phyloP scores from a whole-genome alignment of 2,113 vertebrate species.

The Labeo catla region DNA sequence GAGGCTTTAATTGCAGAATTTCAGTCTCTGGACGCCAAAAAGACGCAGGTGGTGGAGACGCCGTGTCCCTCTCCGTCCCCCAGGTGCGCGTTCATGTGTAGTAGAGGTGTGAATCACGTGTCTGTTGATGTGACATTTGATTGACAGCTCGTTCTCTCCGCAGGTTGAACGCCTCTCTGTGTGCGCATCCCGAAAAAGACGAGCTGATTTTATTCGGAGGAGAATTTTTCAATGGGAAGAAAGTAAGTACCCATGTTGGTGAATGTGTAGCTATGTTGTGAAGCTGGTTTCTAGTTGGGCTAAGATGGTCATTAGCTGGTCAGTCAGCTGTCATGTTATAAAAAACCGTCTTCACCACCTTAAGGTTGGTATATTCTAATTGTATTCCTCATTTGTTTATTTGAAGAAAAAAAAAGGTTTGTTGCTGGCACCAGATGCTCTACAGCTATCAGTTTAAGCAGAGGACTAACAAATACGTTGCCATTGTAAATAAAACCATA shows the following conservation, averaged over 20 bases:
- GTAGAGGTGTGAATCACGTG: not conserved
- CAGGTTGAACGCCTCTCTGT: conserved; percentile 89
- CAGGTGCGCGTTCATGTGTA: conserved; percentile 71
- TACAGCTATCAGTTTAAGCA: not conserved
- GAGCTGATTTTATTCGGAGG: conserved; percentile 97
- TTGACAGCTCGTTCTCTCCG: conserved; percentile 20
- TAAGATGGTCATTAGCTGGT: not conserved
- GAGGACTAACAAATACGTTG: not conserved
- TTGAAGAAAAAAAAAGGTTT: not conserved
- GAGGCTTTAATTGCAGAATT: conserved; percentile 94
- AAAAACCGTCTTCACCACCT: not conserved
- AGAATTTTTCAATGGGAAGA: conserved; percentile 97
- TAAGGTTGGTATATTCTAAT: not conserved
- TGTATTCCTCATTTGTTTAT: not conserved
- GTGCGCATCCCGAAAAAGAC: conserved; percentile 90
- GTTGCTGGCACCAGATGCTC: not conserved
- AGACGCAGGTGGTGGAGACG: conserved; percentile 85
- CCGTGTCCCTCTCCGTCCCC: conserved; percentile 84
- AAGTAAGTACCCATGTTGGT: conserved; percentile 77
- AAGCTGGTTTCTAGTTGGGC: not conserved
- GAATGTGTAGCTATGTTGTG: not conserved
- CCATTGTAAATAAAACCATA: too few relatives aligned
- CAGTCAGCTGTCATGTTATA: not conserved
- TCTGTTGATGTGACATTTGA: not conserved
- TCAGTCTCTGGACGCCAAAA: conserved; percentile 88